These are phyloP conservation scores for Pterocles orientalis DNA, from an alignment of 2,113 vertebrate species.

Conservation along the genomic window DNA sequence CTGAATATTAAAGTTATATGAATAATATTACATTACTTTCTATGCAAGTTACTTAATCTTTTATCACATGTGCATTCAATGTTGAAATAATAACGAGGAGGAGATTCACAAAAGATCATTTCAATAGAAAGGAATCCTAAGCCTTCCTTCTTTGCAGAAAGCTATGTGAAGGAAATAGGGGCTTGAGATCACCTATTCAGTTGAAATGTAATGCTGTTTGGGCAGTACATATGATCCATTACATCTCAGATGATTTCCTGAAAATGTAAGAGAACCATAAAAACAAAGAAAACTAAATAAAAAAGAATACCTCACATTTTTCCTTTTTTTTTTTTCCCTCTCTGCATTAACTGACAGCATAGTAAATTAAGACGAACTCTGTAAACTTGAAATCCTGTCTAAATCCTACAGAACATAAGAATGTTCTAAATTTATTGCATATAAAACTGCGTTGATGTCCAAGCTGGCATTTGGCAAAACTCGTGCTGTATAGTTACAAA, in stretches of 20 bases:
- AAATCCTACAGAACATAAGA: neutral
- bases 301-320: neutral
- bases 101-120: neutral
- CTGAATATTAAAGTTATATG: neutral
- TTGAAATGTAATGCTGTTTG: neutral
- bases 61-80: neutral
- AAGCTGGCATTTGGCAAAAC: neutral
- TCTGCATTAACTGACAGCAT: neutral
- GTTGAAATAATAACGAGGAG: neutral
- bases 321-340: neutral
- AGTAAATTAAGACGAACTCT: neutral
- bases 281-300: neutral
- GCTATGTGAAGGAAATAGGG: neutral
- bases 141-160: neutral
- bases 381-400: neutral
- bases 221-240: neutral
- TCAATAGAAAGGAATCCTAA: neutral
- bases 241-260: neutral
- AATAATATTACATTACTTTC: neutral
- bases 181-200: neutral
- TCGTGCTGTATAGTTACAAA: neutral
- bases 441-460: no score
- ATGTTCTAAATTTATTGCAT: neutral
- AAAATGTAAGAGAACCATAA: neutral
- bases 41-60: neutral